phyloP scores from a whole-genome alignment of 1,140 invertebrate species.

The Heliconius hermathena region DNA sequence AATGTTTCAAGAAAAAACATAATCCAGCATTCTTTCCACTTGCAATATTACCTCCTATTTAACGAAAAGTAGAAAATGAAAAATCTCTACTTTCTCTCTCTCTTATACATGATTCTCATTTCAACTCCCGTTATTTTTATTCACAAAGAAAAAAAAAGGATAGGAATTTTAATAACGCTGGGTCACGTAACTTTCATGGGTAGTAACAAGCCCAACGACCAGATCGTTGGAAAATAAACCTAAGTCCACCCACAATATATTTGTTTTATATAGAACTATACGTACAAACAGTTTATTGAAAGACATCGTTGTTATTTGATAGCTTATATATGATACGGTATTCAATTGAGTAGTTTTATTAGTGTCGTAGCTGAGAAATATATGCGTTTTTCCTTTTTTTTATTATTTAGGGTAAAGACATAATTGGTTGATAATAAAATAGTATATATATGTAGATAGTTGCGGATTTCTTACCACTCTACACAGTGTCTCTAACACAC shows the following conservation, averaged over 20 bases:
- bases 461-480: no score
- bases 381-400: not conserved
- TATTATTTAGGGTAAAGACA: not conserved
- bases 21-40: no score
- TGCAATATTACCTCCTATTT: not conserved
- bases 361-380: not conserved
- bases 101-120: not conserved
- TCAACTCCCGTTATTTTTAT: not conserved
- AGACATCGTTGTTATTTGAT: conserved; percentile 30
- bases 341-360: conserved; percentile 15
- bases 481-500: no score
- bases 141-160: not conserved
- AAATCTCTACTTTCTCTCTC: not conserved
- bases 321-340: conserved; percentile 8
- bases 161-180: conserved; percentile 74
- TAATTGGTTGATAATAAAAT: not conserved
- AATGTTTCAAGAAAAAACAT: no score
- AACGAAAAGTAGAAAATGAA: not conserved
- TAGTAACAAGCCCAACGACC: conserved; percentile 42
- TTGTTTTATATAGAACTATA: conserved; percentile 53
- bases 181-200: conserved; percentile 73
- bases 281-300: conserved; percentile 48
- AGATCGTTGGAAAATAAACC: conserved; percentile 44
- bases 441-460: not conserved
- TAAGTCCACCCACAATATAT: conserved; percentile 48